A percentile compares a stretch with the other conserved stretches of the same genome.
phyloP scores from a whole-genome alignment of 2,888 invertebrate species.

The Drosophila kokeensis region DNA sequence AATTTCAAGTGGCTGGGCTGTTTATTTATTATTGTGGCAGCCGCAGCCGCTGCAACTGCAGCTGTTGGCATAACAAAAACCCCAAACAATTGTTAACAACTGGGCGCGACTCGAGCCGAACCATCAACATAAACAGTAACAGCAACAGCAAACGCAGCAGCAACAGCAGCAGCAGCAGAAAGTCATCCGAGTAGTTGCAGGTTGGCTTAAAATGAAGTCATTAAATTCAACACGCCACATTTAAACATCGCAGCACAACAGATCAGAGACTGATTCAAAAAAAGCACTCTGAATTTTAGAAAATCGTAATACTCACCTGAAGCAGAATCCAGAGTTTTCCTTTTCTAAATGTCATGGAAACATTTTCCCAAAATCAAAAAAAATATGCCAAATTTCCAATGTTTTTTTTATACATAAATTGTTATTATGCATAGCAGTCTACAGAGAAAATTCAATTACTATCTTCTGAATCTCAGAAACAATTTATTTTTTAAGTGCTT shows the following conservation, averaged over 20 bases:
- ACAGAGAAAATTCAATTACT: neutral
- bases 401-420: no score
- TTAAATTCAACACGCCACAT: slow-evolving; percentile 12
- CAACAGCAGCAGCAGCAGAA: slow-evolving; percentile 42
- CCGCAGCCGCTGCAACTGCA: slow-evolving; percentile 63
- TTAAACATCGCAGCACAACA: neutral
- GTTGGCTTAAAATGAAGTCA: slow-evolving; percentile 49
- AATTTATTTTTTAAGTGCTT: neutral
- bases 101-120: slow-evolving; percentile 60
- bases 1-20: slow-evolving; percentile 76
- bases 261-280: slow-evolving; percentile 1
- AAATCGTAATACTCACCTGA: neutral
- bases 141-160: slow-evolving; percentile 14
- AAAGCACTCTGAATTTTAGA: neutral
- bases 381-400: no score
- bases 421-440: neutral
- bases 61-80: slow-evolving; percentile 77
- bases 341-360: neutral
- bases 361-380: neutral
- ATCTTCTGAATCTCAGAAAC: no score
- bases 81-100: slow-evolving; percentile 73
- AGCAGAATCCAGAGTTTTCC: neutral
- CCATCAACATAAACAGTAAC: slow-evolving; percentile 37
- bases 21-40: slow-evolving; percentile 76
- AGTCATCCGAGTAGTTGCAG: slow-evolving; percentile 49